phyloP scores from a whole-genome alignment of 2,113 vertebrate species.

The Otolemur garnettii region DNA sequence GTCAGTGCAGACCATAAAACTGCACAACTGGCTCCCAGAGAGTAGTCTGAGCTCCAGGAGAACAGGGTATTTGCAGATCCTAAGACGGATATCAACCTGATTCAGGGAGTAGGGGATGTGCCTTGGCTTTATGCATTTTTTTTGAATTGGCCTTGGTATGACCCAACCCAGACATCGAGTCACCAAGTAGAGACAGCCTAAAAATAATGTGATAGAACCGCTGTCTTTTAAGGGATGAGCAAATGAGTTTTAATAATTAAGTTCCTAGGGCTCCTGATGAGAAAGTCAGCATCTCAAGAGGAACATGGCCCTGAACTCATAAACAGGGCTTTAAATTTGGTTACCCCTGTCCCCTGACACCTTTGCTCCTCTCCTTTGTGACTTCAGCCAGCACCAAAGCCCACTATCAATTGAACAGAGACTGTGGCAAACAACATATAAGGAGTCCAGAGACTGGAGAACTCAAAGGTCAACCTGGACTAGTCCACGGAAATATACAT shows the following conservation, averaged over 20 bases:
- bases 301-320: not conserved
- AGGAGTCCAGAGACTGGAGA: not conserved
- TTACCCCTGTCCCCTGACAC: not conserved
- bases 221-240: conserved; percentile 14
- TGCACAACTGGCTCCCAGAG: not conserved
- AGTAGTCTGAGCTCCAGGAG: conserved; percentile 42
- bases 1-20: conserved; percentile 81
- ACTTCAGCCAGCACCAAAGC: not conserved
- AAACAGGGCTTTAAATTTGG: not conserved
- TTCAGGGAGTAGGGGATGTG: conserved; percentile 41
- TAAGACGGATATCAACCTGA: conserved; percentile 77
- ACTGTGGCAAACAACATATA: not conserved
- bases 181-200: conserved; percentile 81
- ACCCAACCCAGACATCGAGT: conserved; percentile 83
- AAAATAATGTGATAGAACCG: conserved; percentile 76
- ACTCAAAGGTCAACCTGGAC: not conserved
- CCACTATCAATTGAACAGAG: not conserved
- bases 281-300: conserved; percentile 55
- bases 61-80: conserved; percentile 65
- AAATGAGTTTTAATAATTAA: conserved; percentile 64
- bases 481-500: not conserved
- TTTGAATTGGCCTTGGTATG: conserved; percentile 81
- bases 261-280: conserved; percentile 72
- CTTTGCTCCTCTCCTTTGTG: not conserved
- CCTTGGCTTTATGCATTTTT: conserved; percentile 39